Evolutionary conservation across 1,140 invertebrate genomes (phyloP).

Genomic region (Neelides sp.): DNA sequence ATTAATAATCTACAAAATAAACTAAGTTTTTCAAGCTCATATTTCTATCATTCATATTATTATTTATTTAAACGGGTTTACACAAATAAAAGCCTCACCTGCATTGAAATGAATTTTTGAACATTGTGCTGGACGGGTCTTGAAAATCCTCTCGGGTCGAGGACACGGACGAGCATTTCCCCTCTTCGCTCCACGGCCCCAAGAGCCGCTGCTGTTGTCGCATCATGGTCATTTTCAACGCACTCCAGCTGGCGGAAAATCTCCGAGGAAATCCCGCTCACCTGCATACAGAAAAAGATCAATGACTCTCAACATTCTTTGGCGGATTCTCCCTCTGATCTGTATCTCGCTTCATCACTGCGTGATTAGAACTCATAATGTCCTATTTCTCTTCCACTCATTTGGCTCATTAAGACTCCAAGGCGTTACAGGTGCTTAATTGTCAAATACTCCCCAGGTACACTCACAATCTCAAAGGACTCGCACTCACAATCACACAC

Average conservation of each 20-base stretch:
- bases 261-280: conserved; percentile 84
- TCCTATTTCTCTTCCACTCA: neutral
- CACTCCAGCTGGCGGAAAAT: conserved; percentile 93
- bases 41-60: too few relatives aligned
- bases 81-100: conserved; percentile 25
- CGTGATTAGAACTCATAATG: neutral
- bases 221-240: conserved; percentile 86
- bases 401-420: too few relatives aligned
- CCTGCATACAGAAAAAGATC: conserved; percentile 43
- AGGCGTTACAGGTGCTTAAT: too few relatives aligned
- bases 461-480: too few relatives aligned
- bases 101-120: conserved; percentile 33
- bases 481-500: too few relatives aligned
- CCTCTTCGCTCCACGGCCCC: conserved; percentile 79
- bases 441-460: too few relatives aligned
- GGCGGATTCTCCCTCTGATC: neutral
- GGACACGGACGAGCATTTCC: conserved; percentile 84
- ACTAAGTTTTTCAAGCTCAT: too few relatives aligned
- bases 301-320: neutral
- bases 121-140: conserved; percentile 35
- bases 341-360: neutral
- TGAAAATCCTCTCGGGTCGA: conserved; percentile 51
- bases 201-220: conserved; percentile 73
- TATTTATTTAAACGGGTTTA: neutral
- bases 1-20: too few relatives aligned